phyloP scores from a whole-genome alignment of 2,113 vertebrate species.

The Colaptes auratus region DNA sequence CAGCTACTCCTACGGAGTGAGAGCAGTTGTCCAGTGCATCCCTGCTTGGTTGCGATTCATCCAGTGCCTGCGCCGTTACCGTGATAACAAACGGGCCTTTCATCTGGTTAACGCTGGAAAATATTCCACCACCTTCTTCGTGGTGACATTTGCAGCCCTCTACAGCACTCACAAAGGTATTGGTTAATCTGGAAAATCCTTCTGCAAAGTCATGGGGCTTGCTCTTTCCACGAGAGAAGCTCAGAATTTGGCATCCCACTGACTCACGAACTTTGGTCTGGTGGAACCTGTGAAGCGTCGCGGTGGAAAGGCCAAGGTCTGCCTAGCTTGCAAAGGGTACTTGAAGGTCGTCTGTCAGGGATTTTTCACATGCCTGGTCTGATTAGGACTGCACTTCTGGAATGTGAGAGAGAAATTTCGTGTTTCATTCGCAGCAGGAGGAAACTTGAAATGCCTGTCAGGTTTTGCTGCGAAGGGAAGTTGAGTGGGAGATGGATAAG shows the following conservation, averaged over 20 bases:
- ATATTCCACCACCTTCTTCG: slow-evolving; percentile 99
- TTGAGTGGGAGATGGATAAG: not conserved
- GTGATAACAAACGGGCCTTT: slow-evolving; percentile 96
- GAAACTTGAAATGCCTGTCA: not conserved
- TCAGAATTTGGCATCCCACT: not conserved
- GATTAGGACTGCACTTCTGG: not conserved
- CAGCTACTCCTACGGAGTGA: slow-evolving; percentile 93
- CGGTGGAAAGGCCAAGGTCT: not conserved
- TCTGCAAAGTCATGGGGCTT: not conserved
- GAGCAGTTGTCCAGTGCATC: slow-evolving; percentile 96
- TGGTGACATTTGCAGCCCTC: slow-evolving; percentile 93
- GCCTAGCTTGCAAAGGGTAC: not conserved
- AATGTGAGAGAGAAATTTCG: not conserved
- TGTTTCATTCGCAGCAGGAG: not conserved
- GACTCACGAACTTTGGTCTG: not conserved
- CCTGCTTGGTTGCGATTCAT: slow-evolving; percentile 98
- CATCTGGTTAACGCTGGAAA: slow-evolving; percentile 97
- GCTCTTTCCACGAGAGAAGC: not conserved
- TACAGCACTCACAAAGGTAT: slow-evolving; percentile 94
- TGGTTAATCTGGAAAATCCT: not conserved
- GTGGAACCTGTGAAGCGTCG: not conserved
- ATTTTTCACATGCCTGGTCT: not conserved
- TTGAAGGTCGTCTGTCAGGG: not conserved
- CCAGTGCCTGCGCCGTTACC: slow-evolving; percentile 97
- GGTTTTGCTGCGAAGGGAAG: not conserved